Base-by-base conservation (phyloP, 2,113 vertebrate species). In the Galemys pyrenaicus region DNA sequence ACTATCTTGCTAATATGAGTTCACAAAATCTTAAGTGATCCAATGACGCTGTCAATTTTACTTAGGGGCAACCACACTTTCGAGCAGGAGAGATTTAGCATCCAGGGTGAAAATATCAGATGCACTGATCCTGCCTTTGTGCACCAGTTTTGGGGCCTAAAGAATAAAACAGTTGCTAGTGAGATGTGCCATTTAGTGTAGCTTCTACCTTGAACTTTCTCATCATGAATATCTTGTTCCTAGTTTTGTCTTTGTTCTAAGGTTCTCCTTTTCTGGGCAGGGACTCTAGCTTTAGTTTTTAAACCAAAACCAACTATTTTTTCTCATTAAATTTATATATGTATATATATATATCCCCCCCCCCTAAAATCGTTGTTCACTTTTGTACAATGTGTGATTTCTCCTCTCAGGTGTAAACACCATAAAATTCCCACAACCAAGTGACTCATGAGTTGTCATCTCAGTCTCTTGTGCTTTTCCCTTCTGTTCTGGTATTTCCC, bases 161-260 rank as follows among this genome's bases (percentile, higher is more conserved):
- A 16, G 62, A 85, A 54, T 37, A 92, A 82, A 46, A 70, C 1
- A 85, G 28, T 35, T 85, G 44, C 78, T 80, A 81, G 37, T 79
- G 16, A 94, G 35, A 26, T 6, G 35, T 35, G 26, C 41, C 41
- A 35, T 4, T 58, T 3, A 64, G 13, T 73, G 19, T 20, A 39
- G 16, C n/a, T 81, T 71, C 37, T 70, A 58, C 51, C 39, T 30
- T 51, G 51, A 95, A 75, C 49, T 10, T 32, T 86, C 37, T 73
- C 26, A 79, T n/a, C 54, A 80, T 32, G 46, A n/a, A 94, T 89
- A 74, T 74, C 41, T 9, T 74, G 73, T 58, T 12, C 30, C 54
- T 51, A 62, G 24, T 56, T 71, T 82, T 92, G 51, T 9, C 78
- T 92, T 87, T 93, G 44, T 87, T 78, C 70, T 65, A 78, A 74